Evolutionary conservation across 2,797 vertebrate species (phyloP).

Genomic region (Enteromius afrohamiltoni): DNA sequence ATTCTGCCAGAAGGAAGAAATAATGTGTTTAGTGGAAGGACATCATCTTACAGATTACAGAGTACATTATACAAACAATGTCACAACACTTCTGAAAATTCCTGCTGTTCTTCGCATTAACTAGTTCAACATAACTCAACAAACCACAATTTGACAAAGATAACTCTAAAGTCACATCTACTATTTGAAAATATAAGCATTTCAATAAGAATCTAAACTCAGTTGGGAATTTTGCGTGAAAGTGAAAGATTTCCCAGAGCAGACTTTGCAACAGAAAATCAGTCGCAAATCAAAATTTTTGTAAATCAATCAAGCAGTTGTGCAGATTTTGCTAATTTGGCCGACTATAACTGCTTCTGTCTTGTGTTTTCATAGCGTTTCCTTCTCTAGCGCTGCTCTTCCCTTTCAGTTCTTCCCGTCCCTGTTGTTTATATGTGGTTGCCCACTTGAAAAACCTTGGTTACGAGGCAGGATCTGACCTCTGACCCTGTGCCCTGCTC

Average conservation of each 20-base stretch:
- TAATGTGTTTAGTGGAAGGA: not conserved
- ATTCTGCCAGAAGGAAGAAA: not conserved
- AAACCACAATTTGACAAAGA: not conserved
- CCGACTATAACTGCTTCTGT: not conserved
- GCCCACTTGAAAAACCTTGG: constrained; percentile 51
- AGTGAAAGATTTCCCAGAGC: not conserved
- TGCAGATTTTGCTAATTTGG: not conserved
- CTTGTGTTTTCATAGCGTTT: not conserved
- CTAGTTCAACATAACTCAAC: not conserved
- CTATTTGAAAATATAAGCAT: not conserved
- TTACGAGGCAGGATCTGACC: constrained; percentile 42
- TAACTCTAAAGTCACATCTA: not conserved
- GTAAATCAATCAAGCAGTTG: too few relatives aligned
- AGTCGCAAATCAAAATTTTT: too few relatives aligned
- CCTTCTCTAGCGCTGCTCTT: not conserved
- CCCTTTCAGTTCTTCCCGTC: not conserved
- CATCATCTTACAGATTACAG: not conserved
- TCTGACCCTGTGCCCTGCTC: constrained; percentile 54
- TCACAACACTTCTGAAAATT: not conserved
- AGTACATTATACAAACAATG: not conserved
- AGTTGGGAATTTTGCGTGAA: not conserved
- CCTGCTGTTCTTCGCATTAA: not conserved
- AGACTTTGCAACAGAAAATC: not conserved
- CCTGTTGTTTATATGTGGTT: constrained; percentile 31
- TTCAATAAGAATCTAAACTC: not conserved